phyloP scores from a whole-genome alignment of 2,888 invertebrate genomes.

The Meloe dianella region DNA sequence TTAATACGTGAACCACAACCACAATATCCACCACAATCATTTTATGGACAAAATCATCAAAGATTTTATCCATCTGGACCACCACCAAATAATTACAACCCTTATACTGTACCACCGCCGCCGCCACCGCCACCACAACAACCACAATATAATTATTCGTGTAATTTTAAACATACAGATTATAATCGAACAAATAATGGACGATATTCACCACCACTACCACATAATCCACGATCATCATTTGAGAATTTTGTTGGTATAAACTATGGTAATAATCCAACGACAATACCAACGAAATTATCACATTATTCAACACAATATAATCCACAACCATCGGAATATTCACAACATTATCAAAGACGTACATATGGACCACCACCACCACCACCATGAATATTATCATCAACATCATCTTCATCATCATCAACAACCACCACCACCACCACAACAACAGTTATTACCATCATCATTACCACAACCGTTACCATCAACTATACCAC shows the following conservation, averaged over 20 bases:
- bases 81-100: constrained; percentile 32
- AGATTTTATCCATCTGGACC: constrained; percentile 40
- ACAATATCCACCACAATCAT: constrained; percentile 34
- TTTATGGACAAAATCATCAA: constrained; percentile 46
- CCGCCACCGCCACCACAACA: too few species aligned
- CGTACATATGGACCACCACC: constrained; percentile 35
- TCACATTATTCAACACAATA: too few species aligned
- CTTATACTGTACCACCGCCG: constrained; percentile 22
- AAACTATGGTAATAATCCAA: constrained; percentile 37
- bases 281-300: constrained; percentile 20
- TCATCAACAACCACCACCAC: neutral
- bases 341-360: constrained; percentile 51
- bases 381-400: constrained; percentile 35
- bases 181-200: constrained; percentile 16
- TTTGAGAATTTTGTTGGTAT: constrained; percentile 44
- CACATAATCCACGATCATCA: constrained; percentile 37
- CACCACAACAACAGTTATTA: neutral
- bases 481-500: constrained; percentile 25
- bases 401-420: constrained; percentile 30
- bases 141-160: constrained; percentile 38
- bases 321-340: constrained; percentile 39
- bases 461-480: neutral
- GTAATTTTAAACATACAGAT: constrained; percentile 24
- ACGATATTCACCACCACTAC: constrained; percentile 34
- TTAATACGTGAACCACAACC: constrained; percentile 51